phyloP scores from a whole-genome alignment of 2,113 vertebrate species.

The Acanthisitta chloris region DNA sequence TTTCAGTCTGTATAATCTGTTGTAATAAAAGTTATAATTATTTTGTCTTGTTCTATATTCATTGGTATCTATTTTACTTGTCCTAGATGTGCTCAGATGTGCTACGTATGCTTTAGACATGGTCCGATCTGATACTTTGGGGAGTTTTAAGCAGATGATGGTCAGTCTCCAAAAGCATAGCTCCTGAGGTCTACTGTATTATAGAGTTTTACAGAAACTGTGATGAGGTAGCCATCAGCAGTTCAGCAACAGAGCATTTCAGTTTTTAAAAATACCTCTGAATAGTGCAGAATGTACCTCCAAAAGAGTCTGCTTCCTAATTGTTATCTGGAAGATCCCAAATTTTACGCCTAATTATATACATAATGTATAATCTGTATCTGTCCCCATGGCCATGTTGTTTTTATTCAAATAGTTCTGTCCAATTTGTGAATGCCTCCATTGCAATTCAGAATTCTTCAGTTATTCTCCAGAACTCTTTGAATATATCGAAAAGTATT shows the following conservation, averaged over 20 bases:
- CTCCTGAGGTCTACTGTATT: background rate
- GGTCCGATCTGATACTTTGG: rapidly evolving
- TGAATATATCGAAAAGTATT: background rate
- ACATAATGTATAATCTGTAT: background rate
- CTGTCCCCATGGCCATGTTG: rapidly evolving
- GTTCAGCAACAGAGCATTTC: background rate
- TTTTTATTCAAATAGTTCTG: background rate
- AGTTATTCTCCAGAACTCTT: background rate
- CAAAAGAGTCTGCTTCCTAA: background rate
- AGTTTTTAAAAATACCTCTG: background rate
- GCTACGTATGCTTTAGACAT: background rate
- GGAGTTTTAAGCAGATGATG: background rate
- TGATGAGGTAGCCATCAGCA: background rate
- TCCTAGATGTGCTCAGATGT: background rate
- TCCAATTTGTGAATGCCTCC: background rate
- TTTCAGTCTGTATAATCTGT: background rate
- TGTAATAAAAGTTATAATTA: background rate
- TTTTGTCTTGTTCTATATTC: background rate
- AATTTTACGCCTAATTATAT: background rate
- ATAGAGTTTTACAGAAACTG: background rate
- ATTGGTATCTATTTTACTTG: background rate
- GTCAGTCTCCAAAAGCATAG: rapidly evolving
- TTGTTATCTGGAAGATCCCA: background rate
- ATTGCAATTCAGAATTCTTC: background rate
- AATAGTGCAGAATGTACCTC: background rate